Evolutionary conservation across 2,797 vertebrate genomes (phyloP), one percentile per base, ranked within the genome.

Genomic region (Myotis findleyi): DNA sequence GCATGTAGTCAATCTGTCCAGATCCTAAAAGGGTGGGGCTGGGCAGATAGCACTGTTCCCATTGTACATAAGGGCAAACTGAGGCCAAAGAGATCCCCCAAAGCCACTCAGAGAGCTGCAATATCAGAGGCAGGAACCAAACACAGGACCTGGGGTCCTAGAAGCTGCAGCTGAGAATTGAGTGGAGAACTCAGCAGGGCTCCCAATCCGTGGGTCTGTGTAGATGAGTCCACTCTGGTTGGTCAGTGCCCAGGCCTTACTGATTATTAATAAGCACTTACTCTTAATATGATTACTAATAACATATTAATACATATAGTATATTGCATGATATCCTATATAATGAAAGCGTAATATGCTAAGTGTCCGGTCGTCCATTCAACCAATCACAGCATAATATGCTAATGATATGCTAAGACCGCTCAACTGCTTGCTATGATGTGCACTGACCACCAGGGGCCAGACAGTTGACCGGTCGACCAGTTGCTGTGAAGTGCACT

Each of bases 91-190:
- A 84, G 55, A 33, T 27, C 18, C 44, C 25, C 7, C 21, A n/a
- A 36, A 2, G 30, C 36, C 11, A 13, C 59, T 55, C 7, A 7
- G 49, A 6, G 25, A 81, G 12, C 55, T 33, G 14, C 10, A 93
- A 33, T 10, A 2, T 21, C 51, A 71, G n/a, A 87, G 53, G 73
- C 21, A 80, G 30, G 51, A 84, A 14, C 41, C 7, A 8, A 80
- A 53, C 53, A 38, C 23, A 0, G 44, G 36, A 25, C 17, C 9
- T 4, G 1, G 18, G 25, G 49, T 18, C n/a, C 2, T 0, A 8
- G 44, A 66, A 30, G 18, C 33, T 49, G 44, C 30, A 3, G 47
- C 44, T 25, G 16, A 71, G 53, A 47, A n/a, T 33, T 51, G 49
- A 3, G 25, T 36, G 30, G 71, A 49, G 44, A 81, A n/a, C 30